Percentiles rank a stretch among this genome's conserved stretches.
These are phyloP conservation scores for Acanthisitta chloris DNA, from an alignment of 2,113 vertebrate genomes.

Conservation along the genomic window DNA sequence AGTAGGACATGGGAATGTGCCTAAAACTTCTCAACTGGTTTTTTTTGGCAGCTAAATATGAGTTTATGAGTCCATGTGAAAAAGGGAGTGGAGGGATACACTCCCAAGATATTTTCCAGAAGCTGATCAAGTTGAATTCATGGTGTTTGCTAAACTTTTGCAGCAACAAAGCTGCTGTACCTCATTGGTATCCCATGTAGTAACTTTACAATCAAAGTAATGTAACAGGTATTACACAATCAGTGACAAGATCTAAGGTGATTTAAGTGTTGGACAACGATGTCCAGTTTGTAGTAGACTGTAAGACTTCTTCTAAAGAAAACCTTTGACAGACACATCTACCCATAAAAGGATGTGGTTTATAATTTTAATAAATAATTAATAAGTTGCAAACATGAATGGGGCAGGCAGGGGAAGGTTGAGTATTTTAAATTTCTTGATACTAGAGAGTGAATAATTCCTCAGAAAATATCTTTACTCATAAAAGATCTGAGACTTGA, in stretches of 20 bases:
- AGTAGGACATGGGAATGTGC: background rate
- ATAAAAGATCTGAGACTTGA: background rate
- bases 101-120: background rate
- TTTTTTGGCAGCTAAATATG: background rate
- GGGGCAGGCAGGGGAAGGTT: rapidly evolving
- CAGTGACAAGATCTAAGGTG: background rate
- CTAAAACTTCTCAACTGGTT: background rate
- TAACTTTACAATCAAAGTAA: background rate
- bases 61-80: background rate
- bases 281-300: background rate
- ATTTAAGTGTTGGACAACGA: background rate
- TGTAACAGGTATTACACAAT: background rate
- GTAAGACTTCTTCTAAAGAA: rapidly evolving
- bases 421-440: background rate
- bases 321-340: background rate
- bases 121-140: background rate
- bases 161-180: background rate
- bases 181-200: rapidly evolving
- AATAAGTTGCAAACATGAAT: background rate
- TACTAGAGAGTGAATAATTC: background rate
- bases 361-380: background rate
- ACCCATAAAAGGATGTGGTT: rapidly evolving
- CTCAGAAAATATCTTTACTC: background rate
- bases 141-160: background rate
- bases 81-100: background rate